Conservation (phyloP, 2,888 invertebrate species). For the Mesopsocus fuscifrons region DNA sequence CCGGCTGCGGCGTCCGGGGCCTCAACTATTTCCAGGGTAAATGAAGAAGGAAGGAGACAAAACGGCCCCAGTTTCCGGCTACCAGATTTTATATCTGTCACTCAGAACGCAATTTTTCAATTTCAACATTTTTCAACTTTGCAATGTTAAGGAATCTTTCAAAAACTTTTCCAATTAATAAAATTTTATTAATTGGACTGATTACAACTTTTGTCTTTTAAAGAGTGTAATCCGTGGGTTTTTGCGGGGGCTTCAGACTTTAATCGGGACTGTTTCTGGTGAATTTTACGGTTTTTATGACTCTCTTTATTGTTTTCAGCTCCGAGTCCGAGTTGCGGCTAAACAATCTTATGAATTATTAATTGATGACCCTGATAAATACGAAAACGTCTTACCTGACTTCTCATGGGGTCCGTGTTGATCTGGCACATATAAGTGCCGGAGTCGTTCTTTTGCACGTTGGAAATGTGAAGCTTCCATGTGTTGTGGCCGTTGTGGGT, state of each 20-base stretch:
- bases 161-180: slow-evolving; percentile 9
- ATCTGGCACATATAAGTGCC: slow-evolving; percentile 92
- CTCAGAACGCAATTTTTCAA: background rate
- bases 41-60: no score
- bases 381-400: slow-evolving; percentile 70
- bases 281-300: no score
- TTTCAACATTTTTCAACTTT: slow-evolving; percentile 7
- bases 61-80: no score
- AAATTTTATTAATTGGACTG: slow-evolving; percentile 9
- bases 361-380: no score
- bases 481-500: slow-evolving; percentile 86
- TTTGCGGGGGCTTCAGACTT: no score
- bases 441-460: slow-evolving; percentile 78
- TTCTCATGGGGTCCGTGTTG: slow-evolving; percentile 79
- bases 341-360: no score
- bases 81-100: slow-evolving; percentile 4
- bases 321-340: no score
- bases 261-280: no score
- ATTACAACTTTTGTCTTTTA: background rate
- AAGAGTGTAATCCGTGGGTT: background rate
- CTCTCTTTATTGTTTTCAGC: no score
- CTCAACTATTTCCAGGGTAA: no score
- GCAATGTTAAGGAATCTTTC: background rate
- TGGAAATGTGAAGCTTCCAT: slow-evolving; percentile 79
- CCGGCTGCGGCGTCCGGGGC: no score